A percentile compares a stretch with the other conserved stretches of the same genome.
phyloP scores from a whole-genome alignment of 2,113 vertebrate genomes.

The Tylochromis polylepis region DNA sequence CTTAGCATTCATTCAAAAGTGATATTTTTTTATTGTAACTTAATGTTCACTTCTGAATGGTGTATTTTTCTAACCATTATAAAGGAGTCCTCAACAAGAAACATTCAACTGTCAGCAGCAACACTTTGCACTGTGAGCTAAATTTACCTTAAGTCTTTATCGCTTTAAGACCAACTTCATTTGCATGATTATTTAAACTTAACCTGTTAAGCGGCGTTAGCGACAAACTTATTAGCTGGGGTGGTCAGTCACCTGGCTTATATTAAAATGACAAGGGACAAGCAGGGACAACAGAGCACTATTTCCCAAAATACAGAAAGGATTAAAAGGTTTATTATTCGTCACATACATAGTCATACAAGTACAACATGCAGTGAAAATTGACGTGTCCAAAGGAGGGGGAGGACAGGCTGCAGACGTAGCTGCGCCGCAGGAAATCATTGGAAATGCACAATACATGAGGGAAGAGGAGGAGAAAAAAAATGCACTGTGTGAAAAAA shows the following conservation, averaged over 20 bases:
- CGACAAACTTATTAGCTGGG: neutral
- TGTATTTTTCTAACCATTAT: neutral
- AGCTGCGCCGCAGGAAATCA: too few species aligned
- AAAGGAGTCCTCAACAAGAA: neutral
- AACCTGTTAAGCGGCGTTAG: neutral
- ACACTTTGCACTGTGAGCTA: neutral
- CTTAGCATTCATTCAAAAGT: neutral
- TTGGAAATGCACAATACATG: too few species aligned
- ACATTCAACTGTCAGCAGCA: neutral
- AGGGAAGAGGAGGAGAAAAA: too few species aligned
- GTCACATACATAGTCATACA: too few species aligned
- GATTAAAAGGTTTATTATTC: too few species aligned
- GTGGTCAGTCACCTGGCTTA: neutral
- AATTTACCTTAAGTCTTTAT: accelerated
- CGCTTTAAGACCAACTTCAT: neutral
- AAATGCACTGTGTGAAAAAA: neutral
- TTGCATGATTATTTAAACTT: neutral
- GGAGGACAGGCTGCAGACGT: too few species aligned
- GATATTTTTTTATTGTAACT: neutral
- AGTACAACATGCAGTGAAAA: too few species aligned
- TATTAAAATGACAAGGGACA: neutral
- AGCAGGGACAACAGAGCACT: neutral
- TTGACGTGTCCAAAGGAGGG: too few species aligned
- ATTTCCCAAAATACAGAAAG: neutral
- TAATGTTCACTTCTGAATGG: neutral